Conservation (phyloP, 2,797 vertebrate genomes). For the Anableps anableps region DNA sequence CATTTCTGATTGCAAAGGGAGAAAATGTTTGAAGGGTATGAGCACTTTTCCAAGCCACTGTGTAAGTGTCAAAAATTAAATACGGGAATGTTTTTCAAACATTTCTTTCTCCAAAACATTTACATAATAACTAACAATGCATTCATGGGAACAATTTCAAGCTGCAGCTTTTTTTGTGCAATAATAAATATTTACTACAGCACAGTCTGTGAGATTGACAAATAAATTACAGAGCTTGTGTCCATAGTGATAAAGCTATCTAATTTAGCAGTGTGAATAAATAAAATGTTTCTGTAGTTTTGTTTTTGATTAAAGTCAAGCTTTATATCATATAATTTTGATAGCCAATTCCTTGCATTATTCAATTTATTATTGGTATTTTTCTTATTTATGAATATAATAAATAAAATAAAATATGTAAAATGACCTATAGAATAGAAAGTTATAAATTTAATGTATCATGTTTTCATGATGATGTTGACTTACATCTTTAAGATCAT, state of each 20-base stretch:
- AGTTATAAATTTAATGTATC: background rate
- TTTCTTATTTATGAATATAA: background rate
- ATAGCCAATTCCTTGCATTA: too few relatives aligned
- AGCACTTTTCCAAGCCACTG: background rate
- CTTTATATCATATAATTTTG: too few relatives aligned
- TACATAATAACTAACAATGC: background rate
- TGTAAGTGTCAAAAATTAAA: background rate
- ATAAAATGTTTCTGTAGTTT: too few relatives aligned
- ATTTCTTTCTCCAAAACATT: background rate
- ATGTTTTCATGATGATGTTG: conserved; percentile 4
- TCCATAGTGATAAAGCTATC: background rate
- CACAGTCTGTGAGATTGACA: too few relatives aligned
- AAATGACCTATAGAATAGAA: background rate
- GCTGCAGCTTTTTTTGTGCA: conserved; percentile 1
- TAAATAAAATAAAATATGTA: background rate
- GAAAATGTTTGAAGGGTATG: background rate
- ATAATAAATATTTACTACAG: conserved; percentile 3
- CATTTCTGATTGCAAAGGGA: too few relatives aligned
- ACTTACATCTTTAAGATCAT: conserved; percentile 98
- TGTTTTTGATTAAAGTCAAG: too few relatives aligned
- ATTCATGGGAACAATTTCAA: background rate
- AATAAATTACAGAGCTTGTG: background rate
- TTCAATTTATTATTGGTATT: too few relatives aligned
- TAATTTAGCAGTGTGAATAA: too few relatives aligned
- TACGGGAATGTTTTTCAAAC: background rate